Evolutionary conservation across 2,113 vertebrate species (phyloP), one percentile per base, ranked within the genome.

Genomic region (Todiramphus chloris): DNA sequence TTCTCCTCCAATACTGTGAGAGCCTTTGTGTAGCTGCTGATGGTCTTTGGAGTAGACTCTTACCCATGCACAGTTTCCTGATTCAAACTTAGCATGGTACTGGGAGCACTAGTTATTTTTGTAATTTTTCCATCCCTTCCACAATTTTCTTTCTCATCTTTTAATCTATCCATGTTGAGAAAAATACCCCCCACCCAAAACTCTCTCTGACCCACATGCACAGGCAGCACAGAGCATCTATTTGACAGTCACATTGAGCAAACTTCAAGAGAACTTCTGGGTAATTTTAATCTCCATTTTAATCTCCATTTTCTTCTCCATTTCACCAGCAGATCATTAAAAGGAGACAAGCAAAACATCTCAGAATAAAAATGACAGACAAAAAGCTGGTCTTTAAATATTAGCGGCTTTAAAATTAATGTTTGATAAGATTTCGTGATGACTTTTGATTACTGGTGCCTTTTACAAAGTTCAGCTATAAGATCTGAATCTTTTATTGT

Each of bases 401-500:
- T 69, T 41, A 88, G 77, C 19, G 31, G 67, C 58, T 87, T 86
- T 83, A 70, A 85, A 91, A 67, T 53, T 18, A 60, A 87, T 50
- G 23, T 87, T 93, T 87, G 67, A 74, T 86, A 75, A 63, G 55
- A 74, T 48, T 46, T 48, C 5, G 3, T 58, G 33, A 46, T 89
- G 69, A 55, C 58, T 90, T 93, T 74, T 91, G 73, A 90, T 84
- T 82, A 33, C 66, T 46, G 50, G 24, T 66, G 50, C 77, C 64
- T 93, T 90, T 94, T 72, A 68, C 87, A 41, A 80, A 83, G 73
- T 77, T 73, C 60, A 41, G 23, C 31, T 81, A 4, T 48, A 63
- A 68, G 86, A 80, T 56, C 80, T 51, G 46, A 85, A 66, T 95
- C n/a, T 96, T 93, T 93, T 88, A 90, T 85, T 83, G 46, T 88